A percentile compares a stretch with the other conserved stretches of the same genome.
phyloP scores from a whole-genome alignment of 2,888 invertebrate species.

The Hedya salicella region DNA sequence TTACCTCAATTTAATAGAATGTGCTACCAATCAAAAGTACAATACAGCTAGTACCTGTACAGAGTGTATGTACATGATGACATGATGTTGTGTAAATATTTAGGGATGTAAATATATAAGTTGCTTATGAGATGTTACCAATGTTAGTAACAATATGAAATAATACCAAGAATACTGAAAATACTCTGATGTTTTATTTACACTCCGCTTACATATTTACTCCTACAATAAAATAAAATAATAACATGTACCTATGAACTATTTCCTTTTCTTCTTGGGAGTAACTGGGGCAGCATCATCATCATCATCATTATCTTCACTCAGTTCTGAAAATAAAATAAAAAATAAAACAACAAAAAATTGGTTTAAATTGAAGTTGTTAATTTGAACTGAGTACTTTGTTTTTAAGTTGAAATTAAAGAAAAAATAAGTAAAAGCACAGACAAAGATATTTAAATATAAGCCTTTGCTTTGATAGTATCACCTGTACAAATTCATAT shows the following conservation, averaged over 20 bases:
- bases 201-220: conserved; percentile 16
- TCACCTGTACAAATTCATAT: too few species aligned
- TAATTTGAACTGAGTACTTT: too few species aligned
- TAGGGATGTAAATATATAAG: conserved; percentile 43
- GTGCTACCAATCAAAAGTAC: conserved; percentile 25
- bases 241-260: conserved; percentile 42
- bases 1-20: conserved; percentile 13
- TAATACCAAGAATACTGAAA: conserved; percentile 43
- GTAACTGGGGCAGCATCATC: conserved; percentile 52
- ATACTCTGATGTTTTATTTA: conserved; percentile 36
- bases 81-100: conserved; percentile 44
- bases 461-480: too few species aligned
- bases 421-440: too few species aligned
- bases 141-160: conserved; percentile 43
- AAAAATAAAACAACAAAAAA: neutral
- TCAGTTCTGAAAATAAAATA: conserved; percentile 22
- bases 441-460: too few species aligned
- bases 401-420: too few species aligned
- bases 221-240: conserved; percentile 19
- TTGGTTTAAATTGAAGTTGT: too few species aligned
- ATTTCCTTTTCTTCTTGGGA: conserved; percentile 65
- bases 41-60: conserved; percentile 12
- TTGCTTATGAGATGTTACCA: conserved; percentile 42
- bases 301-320: conserved; percentile 55
- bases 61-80: conserved; percentile 9